Conservation (phyloP, 1,140 invertebrate species). For the Neuroterus valhalla region DNA sequence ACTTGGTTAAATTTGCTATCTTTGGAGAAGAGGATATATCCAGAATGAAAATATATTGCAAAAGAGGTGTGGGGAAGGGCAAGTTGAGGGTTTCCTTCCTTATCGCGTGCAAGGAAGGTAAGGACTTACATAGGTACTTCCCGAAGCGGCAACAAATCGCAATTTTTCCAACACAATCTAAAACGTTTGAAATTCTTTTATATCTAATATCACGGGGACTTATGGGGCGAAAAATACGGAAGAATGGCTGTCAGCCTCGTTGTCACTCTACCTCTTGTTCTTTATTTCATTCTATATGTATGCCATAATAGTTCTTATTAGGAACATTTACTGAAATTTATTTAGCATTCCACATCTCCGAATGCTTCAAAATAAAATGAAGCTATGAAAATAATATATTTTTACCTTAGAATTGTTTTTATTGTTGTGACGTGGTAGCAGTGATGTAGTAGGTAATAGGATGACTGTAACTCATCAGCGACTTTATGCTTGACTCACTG, state of each 20-base stretch:
- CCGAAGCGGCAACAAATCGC: constrained; percentile 45
- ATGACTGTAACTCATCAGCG: no score
- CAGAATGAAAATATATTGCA: constrained; percentile 3
- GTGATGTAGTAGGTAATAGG: no score
- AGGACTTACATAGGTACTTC: constrained; percentile 23
- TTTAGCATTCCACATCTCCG: no score
- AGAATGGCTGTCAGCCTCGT: constrained; percentile 17
- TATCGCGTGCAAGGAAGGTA: constrained; percentile 21
- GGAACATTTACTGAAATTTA: no score
- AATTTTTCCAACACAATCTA: constrained; percentile 39
- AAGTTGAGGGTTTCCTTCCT: constrained; percentile 18
- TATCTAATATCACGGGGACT: constrained; percentile 13
- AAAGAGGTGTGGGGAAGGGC: neutral
- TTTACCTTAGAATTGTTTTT: no score
- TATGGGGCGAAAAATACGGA: constrained; percentile 7
- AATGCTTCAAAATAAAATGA: no score
- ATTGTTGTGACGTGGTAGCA: no score
- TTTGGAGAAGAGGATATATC: neutral
- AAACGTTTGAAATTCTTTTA: constrained; percentile 26
- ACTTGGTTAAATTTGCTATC: neutral
- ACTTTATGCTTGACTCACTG: no score
- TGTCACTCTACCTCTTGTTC: neutral
- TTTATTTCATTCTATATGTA: constrained; percentile 20
- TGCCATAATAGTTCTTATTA: neutral
- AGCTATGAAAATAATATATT: no score